Evolutionary conservation across 2,797 vertebrate genomes (phyloP), one percentile per base, ranked within the genome.

Genomic region (Taenioides sp.): DNA sequence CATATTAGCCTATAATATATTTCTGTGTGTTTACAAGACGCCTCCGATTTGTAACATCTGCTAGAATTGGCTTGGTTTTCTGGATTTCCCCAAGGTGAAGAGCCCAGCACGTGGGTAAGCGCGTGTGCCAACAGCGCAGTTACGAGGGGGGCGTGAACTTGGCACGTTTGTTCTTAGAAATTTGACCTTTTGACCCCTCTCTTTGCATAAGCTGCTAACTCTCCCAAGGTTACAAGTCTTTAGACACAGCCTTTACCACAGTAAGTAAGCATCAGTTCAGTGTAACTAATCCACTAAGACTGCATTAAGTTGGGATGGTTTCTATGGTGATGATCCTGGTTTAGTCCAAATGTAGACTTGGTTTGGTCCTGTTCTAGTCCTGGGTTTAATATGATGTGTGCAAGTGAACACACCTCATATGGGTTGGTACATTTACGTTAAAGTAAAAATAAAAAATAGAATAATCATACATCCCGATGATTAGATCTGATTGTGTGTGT

Each of bases 21-120:
- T 79, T 88, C 86, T 84, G 66, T 79, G 83, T 92, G 91, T 92
- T 92, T 91, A 91, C 89, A 91, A 89, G 88, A 91, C 91, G 88
- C 88, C 83, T 89, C 79, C 55, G 59, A 83, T 87, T 91, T 80
- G 83, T 84, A 92, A 93, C 92, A 92, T 93, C 91, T 93, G 90
- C 75, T 86, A 80, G 72, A 86, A 78, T 89, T 93, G 92, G 92
- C 91, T 87, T 27, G 62, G 66, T 34, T 76, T 76, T 73, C 74
- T 83, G 77, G 75, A 84, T 89, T 85, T 88, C 88, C 87, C 87
- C 75, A 76, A 79, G 75, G 85, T 80, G 67, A 90, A 84, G 83
- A 37, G 16, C 54, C 88, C 82, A 83, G 80, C 81, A 71, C 85
- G 81, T 67, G 69, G 76, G 87, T 89, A 80, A 76, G 70, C 64